Evolutionary conservation across 2,113 vertebrate genomes (phyloP), one percentile per base, ranked within the genome.

Genomic region (Hiodon tergisus): DNA sequence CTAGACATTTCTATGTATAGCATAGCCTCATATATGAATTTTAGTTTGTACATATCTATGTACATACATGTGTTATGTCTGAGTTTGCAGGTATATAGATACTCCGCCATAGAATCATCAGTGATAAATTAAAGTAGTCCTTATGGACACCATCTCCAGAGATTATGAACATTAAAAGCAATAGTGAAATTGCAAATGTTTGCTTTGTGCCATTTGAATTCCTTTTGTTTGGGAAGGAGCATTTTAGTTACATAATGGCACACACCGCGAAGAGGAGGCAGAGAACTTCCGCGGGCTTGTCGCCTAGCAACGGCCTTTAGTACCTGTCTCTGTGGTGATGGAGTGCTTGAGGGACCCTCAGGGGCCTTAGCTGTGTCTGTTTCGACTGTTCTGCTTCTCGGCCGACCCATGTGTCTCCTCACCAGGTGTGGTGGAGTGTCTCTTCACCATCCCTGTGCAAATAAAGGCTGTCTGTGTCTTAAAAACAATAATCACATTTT

Each of bases 241-340:
- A 11, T 68, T 58, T 4, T 6, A 31, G 46, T 58, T 67, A 54
- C 11, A 54, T 58, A 16, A 67, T 6, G 70, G 63, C 72, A 68
- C 66, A 57, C 65, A 61, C 77, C 57, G 78, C 53, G 74, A 71
- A 71, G 63, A 52, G 66, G 80, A 80, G 54, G 76, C 73, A 78
- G 74, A 70, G 80, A 80, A 76, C 80, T 68, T 76, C 69, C 85
- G 84, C 81, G 69, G 81, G 75, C 67, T 75, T 82, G 86, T 91
- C 80, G 82, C 88, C 76, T 83, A 86, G 89, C 87, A 87, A 89
- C 85, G 82, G 71, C 78, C 75, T 67, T 69, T 80, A 52, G 63
- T 74, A 76, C 78, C 51, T 46, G 67, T 83, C 60, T 68, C 76
- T 48, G 17, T 73, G 68, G 67, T 67, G 70, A 78, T 67, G 68